A percentile compares a stretch with the other conserved stretches of the same genome.
These are phyloP conservation scores for Diadumene lineata DNA, from an alignment of 92 coral and sea anemone species.

Conservation along the genomic window DNA sequence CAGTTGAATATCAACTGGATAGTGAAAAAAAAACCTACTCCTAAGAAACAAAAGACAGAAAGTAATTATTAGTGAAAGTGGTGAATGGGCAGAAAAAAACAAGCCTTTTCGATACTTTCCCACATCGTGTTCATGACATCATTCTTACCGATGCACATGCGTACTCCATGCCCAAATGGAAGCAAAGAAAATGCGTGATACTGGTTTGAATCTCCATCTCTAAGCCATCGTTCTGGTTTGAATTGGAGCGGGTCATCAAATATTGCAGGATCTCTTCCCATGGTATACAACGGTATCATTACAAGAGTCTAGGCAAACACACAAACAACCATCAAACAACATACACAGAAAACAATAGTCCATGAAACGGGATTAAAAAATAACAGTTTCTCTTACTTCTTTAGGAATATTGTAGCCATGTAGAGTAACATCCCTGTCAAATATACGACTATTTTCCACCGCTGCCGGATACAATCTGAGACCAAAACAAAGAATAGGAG, in stretches of 20 bases:
- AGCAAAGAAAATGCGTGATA: slow-evolving; percentile 51
- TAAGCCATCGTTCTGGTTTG: slow-evolving; percentile 75
- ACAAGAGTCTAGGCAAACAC: background rate
- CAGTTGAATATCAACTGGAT: no score
- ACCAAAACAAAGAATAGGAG: background rate
- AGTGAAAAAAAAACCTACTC: no score
- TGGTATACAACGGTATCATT: background rate
- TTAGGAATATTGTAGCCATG: slow-evolving; percentile 63
- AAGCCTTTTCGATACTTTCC: no score
- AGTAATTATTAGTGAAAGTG: no score
- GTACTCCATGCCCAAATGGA: slow-evolving; percentile 76
- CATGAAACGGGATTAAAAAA: no score
- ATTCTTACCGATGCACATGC: slow-evolving; percentile 70
- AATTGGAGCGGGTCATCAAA: slow-evolving; percentile 56
- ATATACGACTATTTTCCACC: slow-evolving; percentile 9
- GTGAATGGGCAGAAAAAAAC: no score
- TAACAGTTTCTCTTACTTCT: slow-evolving; percentile 35
- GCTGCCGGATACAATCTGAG: slow-evolving; percentile 49
- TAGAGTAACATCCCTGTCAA: slow-evolving; percentile 39
- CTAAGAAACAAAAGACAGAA: no score
- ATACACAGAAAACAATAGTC: background rate
- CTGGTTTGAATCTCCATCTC: slow-evolving; percentile 26
- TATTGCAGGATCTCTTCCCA: slow-evolving; percentile 50
- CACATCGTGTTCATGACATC: slow-evolving; percentile 29
- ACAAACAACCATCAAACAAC: background rate